These are phyloP conservation scores for Styela clava DNA, from an alignment of 23 tunicate genomes.

Conservation along the genomic window DNA sequence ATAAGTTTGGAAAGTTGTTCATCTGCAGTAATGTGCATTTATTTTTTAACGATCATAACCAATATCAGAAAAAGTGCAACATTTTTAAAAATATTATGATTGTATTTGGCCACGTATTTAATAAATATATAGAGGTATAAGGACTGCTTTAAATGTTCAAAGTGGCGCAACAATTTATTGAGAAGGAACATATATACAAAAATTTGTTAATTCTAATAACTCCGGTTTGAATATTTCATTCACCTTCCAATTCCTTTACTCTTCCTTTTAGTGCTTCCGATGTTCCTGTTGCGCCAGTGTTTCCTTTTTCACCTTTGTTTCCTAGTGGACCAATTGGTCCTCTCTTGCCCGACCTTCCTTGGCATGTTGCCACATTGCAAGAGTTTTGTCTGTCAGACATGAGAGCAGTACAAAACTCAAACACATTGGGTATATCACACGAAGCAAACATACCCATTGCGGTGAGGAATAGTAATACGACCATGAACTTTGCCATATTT, in stretches of 20 bases:
- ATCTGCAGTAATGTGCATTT: no score
- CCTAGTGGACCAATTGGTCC: neutral
- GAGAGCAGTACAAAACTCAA: neutral
- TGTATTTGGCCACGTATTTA: no score
- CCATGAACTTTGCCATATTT: neutral
- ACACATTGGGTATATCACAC: neutral
- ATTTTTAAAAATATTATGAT: no score
- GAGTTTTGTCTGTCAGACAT: neutral
- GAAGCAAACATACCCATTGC: neutral
- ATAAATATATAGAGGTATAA: no score
- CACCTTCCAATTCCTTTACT: neutral
- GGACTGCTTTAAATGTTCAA: no score
- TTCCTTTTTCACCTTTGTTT: neutral
- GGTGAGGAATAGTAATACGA: neutral
- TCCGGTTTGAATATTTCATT: no score
- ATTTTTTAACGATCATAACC: no score
- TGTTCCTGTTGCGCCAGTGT: neutral
- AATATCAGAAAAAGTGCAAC: no score
- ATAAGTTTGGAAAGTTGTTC: no score
- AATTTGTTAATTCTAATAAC: no score
- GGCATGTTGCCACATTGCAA: neutral
- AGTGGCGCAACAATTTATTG: no score
- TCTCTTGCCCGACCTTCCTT: neutral
- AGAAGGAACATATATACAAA: no score
- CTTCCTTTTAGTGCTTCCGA: neutral